Evolutionary conservation across 2,113 vertebrate species (phyloP).

Genomic region (Apeltes quadracus): DNA sequence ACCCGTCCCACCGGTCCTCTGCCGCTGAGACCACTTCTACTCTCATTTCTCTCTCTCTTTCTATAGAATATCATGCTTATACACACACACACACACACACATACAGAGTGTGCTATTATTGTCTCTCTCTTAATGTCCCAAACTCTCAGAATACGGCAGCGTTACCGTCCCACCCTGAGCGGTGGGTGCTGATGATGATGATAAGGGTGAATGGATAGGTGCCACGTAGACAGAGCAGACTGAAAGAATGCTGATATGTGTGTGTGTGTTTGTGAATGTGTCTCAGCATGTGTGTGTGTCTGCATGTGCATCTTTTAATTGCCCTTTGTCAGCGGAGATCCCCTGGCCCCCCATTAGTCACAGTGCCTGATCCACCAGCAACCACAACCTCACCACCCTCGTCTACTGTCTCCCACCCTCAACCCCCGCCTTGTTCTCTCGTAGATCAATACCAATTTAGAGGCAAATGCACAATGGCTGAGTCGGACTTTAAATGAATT

Average conservation of each 20-base stretch:
- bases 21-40: constrained; percentile 41
- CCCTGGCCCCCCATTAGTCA: constrained; percentile 52
- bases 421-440: constrained; percentile 29
- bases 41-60: constrained; percentile 15
- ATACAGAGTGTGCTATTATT: constrained; percentile 51
- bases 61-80: constrained; percentile 48
- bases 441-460: constrained; percentile 87
- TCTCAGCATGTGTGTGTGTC: constrained; percentile 30
- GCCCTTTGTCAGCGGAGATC: constrained; percentile 76
- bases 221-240: not conserved
- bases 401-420: constrained; percentile 4
- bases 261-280: constrained; percentile 18
- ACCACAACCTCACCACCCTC: not conserved
- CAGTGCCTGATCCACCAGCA: constrained; percentile 42
- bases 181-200: constrained; percentile 59
- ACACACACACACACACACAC: constrained; percentile 31
- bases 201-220: constrained; percentile 26
- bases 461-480: constrained; percentile 84
- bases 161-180: constrained; percentile 64
- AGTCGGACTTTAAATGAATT: constrained; percentile 85
- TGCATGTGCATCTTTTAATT: constrained; percentile 32
- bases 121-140: constrained; percentile 44
- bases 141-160: constrained; percentile 74
- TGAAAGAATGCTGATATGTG: constrained; percentile 21
- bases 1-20: constrained; percentile 49